Conservation (phyloP, 2,797 vertebrate genomes). For the Thalassophryne amazonica region DNA sequence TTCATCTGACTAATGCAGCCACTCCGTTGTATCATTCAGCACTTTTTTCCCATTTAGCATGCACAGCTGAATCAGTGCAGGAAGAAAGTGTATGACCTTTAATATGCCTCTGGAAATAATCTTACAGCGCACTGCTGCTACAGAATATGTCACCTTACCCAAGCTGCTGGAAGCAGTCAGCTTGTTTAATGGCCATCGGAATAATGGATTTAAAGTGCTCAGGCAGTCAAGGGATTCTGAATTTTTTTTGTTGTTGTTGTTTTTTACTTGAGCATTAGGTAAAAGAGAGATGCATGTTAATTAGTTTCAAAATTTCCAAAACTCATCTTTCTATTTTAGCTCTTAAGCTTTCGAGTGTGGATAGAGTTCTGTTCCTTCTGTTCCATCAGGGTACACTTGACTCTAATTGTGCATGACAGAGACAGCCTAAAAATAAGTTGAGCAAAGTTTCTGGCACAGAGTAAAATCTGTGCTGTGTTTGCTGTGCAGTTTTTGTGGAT, state of each 20-base stretch:
- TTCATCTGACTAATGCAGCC: constrained; percentile 54
- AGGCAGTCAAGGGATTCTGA: constrained; percentile 11
- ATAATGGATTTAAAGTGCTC: neutral
- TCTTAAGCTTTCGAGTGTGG: constrained; percentile 37
- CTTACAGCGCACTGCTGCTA: no score
- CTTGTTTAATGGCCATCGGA: constrained; percentile 23
- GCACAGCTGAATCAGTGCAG: constrained; percentile 22
- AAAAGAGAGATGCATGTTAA: constrained; percentile 29
- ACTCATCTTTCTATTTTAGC: constrained; percentile 31
- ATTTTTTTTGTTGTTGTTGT: constrained; percentile 16
- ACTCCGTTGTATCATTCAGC: constrained; percentile 44
- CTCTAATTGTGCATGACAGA: constrained; percentile 39
- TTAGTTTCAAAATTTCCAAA: constrained; percentile 26
- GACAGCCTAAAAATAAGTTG: constrained; percentile 41
- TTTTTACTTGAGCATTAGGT: constrained; percentile 24
- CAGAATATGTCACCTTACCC: no score
- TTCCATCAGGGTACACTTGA: constrained; percentile 25
- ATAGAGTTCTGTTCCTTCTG: constrained; percentile 25
- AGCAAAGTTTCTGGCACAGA: constrained; percentile 40
- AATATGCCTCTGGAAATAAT: no score
- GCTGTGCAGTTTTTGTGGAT: constrained; percentile 13
- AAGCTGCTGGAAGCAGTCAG: constrained; percentile 23
- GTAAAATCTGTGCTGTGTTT: constrained; percentile 29
- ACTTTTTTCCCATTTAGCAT: constrained; percentile 33
- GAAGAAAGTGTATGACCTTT: constrained; percentile 19